These are phyloP conservation scores for Lagopus muta DNA, from an alignment of 2,113 vertebrate genomes.

Conservation along the genomic window DNA sequence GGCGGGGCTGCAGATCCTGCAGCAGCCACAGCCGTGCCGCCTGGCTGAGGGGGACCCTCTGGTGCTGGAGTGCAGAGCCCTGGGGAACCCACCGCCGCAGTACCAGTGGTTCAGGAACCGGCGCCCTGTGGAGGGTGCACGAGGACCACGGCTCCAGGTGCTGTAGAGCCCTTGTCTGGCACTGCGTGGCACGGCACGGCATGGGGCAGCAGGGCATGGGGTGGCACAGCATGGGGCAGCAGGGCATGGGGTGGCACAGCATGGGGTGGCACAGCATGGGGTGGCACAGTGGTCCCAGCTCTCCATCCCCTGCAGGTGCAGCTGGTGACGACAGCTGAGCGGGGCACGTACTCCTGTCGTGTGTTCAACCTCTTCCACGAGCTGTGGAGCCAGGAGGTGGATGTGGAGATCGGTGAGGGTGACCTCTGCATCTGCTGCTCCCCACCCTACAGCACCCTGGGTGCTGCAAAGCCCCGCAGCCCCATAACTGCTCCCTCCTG, in stretches of 20 bases:
- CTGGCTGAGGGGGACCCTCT: conserved; percentile 81
- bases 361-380: conserved; percentile 85
- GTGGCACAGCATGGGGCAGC: accelerated
- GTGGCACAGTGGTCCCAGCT: not conserved
- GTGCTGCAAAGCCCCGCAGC: not conserved
- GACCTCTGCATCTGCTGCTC: accelerated
- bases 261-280: accelerated
- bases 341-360: conserved; percentile 83
- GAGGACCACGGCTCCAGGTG: conserved; percentile 73
- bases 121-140: conserved; percentile 61
- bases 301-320: conserved; percentile 10
- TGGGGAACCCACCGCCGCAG: conserved; percentile 83
- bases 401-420: conserved; percentile 79
- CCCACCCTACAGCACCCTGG: not conserved
- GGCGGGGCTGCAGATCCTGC: conserved; percentile 73
- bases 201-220: accelerated
- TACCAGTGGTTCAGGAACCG: conserved; percentile 87
- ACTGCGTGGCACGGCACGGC: accelerated
- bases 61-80: conserved; percentile 76
- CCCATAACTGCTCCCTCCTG: not conserved
- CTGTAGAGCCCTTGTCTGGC: no score
- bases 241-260: accelerated
- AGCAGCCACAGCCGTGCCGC: conserved; percentile 72
- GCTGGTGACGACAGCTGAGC: conserved; percentile 82
- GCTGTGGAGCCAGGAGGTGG: conserved; percentile 78